Base-by-base conservation (phyloP, 2,113 vertebrate species). In the Laticauda colubrina region DNA sequence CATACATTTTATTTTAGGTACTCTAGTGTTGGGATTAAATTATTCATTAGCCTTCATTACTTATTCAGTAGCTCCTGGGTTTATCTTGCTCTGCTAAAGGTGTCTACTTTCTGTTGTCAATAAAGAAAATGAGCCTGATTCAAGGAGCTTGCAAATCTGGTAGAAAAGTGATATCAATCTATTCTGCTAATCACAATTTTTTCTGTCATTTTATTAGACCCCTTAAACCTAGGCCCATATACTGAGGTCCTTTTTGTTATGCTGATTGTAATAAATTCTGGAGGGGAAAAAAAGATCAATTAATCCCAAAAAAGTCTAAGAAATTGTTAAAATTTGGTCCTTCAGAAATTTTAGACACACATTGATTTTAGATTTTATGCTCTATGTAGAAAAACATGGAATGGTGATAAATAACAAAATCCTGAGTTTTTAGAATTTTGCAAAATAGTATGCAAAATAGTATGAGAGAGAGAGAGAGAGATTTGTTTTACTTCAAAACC, bases 31-130 rank as follows among this genome's bases (percentile, higher is more conserved):
- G 54, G 43, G 23, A 88, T 96, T 97, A 88, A 98, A 98, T 97
- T 97, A 98, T 98, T 98, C 93, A 97, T 97, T 91, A n/a, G 0
- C 0, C 1, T 59, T 45, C 93, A 97, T 98, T 97, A 98, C 96
- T 97, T 97, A 98, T 98, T 98, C 97, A 98, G 96, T 96, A 96
- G 93, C 91, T 97, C 89, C 93, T 94, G 92, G 89, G 95, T 91
- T 96, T 96, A 94, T 97, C 96, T 96, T 96, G 95, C 95, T 97
- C 95, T 95, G 87, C 88, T 95, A 15, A 91, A 94, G 95, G 94
- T 96, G 96, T 96, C 96, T 97, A 96, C 91, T 61, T 89, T 95
- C 89, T 95, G 89, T 91, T 94, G 91, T 93, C 97, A 90, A 48
- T 81, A 85, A 87, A 59, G 15, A 43, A 92, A 93, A 94, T 91